Evolutionary conservation across 2,797 vertebrate genomes (phyloP), one percentile per base, ranked within the genome.

Genomic region (Microchirus variegatus): DNA sequence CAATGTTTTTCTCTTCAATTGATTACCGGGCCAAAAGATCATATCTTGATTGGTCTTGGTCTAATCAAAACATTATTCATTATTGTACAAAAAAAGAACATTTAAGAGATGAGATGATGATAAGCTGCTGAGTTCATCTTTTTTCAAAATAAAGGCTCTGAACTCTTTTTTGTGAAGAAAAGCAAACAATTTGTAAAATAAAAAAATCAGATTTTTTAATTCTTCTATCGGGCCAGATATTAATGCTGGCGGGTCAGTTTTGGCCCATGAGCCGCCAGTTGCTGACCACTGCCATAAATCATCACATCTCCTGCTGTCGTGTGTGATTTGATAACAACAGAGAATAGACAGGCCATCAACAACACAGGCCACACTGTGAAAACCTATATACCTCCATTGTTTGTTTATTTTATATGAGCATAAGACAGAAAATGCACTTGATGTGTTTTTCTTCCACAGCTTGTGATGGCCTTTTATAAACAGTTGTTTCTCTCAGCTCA

Each of bases 351-450:
- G 59, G 69, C 69, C 46, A 35, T 63, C 14, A 42, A 13, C 1
- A 14, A 42, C 12, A 42, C 79, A 85, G 68, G 66, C 75, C 48
- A 53, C 69, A 66, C 71, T 49, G 60, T 84, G 80, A 88, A 88
- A 91, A 85, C 31, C 31, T 31, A 31, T 31, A 31, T 58, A 69
- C 58, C 79, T 76, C 59, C 40, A 53, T 73, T 75, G 85, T 82
- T 83, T 26, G 3, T 26, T 26, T 26, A 26, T 31, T 85, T 77
- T 73, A 75, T 89, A 84, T 82, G 66, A 84, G 78, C 73, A 72
- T 72, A 70, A 84, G 82, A 90, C 85, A 86, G 82, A 85, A 82
- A 84, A 86, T 76, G 77, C 67, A 70, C 74, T 82, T 89, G 83
- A 77, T 80, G 80, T 87, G 80, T 85, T 83, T 86, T 70, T 44